Conservation (phyloP, 2,888 invertebrate species). For the Heliconius erato region DNA sequence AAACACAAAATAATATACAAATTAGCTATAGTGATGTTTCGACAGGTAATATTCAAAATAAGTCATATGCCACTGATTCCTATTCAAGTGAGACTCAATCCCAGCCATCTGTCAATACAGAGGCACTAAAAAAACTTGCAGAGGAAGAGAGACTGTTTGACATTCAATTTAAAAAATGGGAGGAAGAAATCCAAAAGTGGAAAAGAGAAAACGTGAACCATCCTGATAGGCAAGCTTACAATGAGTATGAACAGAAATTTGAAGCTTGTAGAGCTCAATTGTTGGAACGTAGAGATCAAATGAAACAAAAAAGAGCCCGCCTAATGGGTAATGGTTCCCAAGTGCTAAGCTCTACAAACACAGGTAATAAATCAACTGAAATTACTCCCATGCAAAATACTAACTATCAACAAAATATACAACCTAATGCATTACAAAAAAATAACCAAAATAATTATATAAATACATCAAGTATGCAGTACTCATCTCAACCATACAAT, state of each 20-base stretch:
- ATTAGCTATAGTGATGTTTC: slow-evolving; percentile 57
- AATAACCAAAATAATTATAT: slow-evolving; percentile 53
- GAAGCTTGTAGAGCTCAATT: slow-evolving; percentile 92
- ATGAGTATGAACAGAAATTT: slow-evolving; percentile 95
- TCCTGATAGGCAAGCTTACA: slow-evolving; percentile 94
- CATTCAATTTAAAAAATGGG: slow-evolving; percentile 96
- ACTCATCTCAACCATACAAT: slow-evolving; percentile 59
- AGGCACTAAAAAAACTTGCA: slow-evolving; percentile 76
- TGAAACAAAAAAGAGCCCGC: slow-evolving; percentile 88
- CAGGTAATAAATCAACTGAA: slow-evolving; percentile 59
- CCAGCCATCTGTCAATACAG: slow-evolving; percentile 61
- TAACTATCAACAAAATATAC: slow-evolving; percentile 50
- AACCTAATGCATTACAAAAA: slow-evolving; percentile 51
- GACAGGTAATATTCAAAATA: slow-evolving; percentile 68
- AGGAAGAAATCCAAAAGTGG: slow-evolving; percentile 96
- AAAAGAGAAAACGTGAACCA: slow-evolving; percentile 95
- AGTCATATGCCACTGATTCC: slow-evolving; percentile 61
- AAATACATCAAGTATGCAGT: slow-evolving; percentile 49
- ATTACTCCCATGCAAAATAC: slow-evolving; percentile 57
- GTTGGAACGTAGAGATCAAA: slow-evolving; percentile 92
- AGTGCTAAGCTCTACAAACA: slow-evolving; percentile 55
- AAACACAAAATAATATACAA: slow-evolving; percentile 41
- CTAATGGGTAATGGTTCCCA: slow-evolving; percentile 61
- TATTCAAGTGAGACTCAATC: slow-evolving; percentile 45
- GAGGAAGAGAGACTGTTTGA: slow-evolving; percentile 94